Percentiles rank a stretch among this genome's conserved stretches.
Evolutionary conservation across 1,140 invertebrate genomes (phyloP).

Genomic region (Plodia interpunctella): DNA sequence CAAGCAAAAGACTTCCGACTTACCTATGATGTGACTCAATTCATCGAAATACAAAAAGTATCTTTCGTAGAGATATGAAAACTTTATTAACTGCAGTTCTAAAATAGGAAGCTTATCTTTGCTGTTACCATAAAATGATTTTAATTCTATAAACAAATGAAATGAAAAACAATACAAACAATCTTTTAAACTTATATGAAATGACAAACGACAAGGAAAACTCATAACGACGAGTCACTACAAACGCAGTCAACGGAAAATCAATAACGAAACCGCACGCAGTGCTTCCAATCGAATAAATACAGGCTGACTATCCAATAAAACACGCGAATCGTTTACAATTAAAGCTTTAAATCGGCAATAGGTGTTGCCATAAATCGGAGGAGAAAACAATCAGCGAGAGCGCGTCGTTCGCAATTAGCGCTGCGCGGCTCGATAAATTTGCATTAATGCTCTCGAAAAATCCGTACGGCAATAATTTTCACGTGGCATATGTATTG

Average conservation of each 20-base stretch:
- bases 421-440: slow-evolving; percentile 72
- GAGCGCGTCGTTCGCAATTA: slow-evolving; percentile 71
- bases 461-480: slow-evolving; percentile 73
- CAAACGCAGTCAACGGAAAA: slow-evolving; percentile 56
- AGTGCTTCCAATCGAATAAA: slow-evolving; percentile 65
- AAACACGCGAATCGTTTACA: slow-evolving; percentile 74
- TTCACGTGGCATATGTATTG: slow-evolving; percentile 55
- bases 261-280: slow-evolving; percentile 68
- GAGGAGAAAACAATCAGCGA: slow-evolving; percentile 74
- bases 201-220: slow-evolving; percentile 23
- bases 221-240: slow-evolving; percentile 47
- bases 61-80: too few species aligned
- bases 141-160: background rate
- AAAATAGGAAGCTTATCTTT: too few species aligned
- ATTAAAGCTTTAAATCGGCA: slow-evolving; percentile 77
- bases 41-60: too few species aligned
- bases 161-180: too few species aligned
- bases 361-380: slow-evolving; percentile 76
- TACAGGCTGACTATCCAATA: slow-evolving; percentile 72
- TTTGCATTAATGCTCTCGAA: slow-evolving; percentile 76
- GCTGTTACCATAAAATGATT: too few species aligned
- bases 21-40: too few species aligned
- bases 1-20: too few species aligned
- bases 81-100: too few species aligned
- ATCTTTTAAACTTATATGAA: too few species aligned